Base-by-base conservation (phyloP, 1,140 invertebrate genomes). In the Araneus ventricosus region DNA sequence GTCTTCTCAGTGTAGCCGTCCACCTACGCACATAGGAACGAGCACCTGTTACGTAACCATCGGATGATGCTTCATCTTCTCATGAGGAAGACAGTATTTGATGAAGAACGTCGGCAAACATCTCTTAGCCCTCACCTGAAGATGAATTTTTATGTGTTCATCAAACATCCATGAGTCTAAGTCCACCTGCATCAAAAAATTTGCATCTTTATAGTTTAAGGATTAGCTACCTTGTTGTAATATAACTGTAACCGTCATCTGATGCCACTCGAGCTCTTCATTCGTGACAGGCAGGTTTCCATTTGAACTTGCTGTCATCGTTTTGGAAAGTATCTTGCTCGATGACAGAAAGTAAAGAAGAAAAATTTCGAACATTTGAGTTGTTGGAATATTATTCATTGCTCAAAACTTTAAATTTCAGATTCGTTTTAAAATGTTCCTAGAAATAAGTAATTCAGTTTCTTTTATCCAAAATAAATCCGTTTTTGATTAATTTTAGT, bases 1-100 rank as follows among this genome's bases (percentile, higher is more conserved):
- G 57, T 34, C 45, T 84, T 45, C 20, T 14, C 52, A 27, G 34
- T 24, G 8, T 84, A 87, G 14, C 39, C 37, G 85, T 63, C 85
- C 85, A 34, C 85, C 85, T 61, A 87, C 85, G 57, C 85, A 37
- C 4, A 52, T 27, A 7, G 14, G 39, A 37, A 84, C 4, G 30
- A 45, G 27, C 59, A 61, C 85, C 85, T 87, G 85, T 61, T 87
- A 87, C 85, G 85, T 24, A 87, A 61, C 20, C 27, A 37, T 82
- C 39, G 37, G 70, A 75, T 75, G 70, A 37, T 75, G 70, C 70
- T 75, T 75, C 70, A 75, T 37, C 70, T 20, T 37, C 80, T 22
- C 22, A n/a, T 45, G 24, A 82, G n/a, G 17, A 82, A n/a, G 80
- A 52, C 39, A 34, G 70, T 20, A 75, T 37, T 75, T 75, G 70